Evolutionary conservation across 2,113 vertebrate genomes (phyloP), one percentile per base, ranked within the genome.

Genomic region (Ploceus nigricollis): DNA sequence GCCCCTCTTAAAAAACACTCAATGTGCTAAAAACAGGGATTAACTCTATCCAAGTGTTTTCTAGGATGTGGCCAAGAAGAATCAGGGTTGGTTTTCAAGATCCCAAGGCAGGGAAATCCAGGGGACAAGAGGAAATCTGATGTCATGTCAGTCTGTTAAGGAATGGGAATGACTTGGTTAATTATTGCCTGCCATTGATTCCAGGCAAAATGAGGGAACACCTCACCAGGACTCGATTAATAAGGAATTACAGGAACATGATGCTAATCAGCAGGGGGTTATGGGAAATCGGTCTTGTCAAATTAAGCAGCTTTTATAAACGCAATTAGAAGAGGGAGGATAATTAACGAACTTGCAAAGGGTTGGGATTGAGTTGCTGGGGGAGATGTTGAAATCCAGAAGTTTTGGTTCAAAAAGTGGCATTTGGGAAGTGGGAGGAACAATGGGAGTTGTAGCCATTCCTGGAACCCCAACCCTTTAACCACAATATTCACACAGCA

Each of bases 231-330:
- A 83, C 89, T 75, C 27, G 56, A 96, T 95, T 96, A 89, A 94
- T 97, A 95, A 95, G 81, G 95, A 93, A 95, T 92, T 96, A 94
- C 92, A 86, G 91, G 94, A 95, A 95, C 95, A 95, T 93, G 95
- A 95, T 94, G 95, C 91, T 96, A 92, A 96, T 96, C 96, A 96
- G 93, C 83, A 93, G 86, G 91, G 93, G 96, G 89, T 92, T 96
- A 95, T 97, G 96, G 94, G 94, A 95, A 96, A 97, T 97, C 60
- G 22, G 94, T 97, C 93, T 81, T 83, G 96, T 95, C 93, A 94
- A 95, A 96, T 97, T 95, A 95, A 94, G 80, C n/a, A 40, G 90
- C 93, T 96, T 97, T 95, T 96, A 95, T 90, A 95, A 97, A 78
- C 7, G 1, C 79, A 93, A 70, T 95, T 93, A 97, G 58, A 70